phyloP scores from a whole-genome alignment of 2,888 invertebrate genomes.

The Eupithecia vulgata region DNA sequence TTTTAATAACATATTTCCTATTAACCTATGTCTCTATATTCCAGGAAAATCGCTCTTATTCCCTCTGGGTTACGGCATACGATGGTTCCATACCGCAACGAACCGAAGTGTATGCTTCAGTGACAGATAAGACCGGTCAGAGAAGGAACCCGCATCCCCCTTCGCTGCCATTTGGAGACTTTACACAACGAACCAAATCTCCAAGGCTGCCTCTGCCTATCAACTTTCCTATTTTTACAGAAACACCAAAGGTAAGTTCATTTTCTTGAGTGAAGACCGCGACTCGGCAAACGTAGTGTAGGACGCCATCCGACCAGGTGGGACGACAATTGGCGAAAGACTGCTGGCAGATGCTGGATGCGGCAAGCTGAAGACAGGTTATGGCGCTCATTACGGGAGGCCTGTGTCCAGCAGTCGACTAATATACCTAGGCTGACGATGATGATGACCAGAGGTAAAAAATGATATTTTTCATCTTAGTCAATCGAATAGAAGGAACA shows the following conservation, averaged over 20 bases:
- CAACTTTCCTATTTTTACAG: conserved; percentile 49
- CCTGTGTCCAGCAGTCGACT: too few species aligned
- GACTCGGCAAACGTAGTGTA: too few species aligned
- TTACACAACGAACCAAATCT: conserved; percentile 50
- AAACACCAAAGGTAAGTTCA: conserved; percentile 50
- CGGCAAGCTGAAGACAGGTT: too few species aligned
- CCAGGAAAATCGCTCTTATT: conserved; percentile 76
- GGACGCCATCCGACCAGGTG: too few species aligned
- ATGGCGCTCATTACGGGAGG: too few species aligned
- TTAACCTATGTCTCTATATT: conserved; percentile 44
- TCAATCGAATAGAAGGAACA: neutral
- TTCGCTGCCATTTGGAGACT: conserved; percentile 57
- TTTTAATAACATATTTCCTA: neutral
- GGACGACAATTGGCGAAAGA: too few species aligned
- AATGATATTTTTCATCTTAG: neutral
- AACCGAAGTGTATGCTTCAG: conserved; percentile 71
- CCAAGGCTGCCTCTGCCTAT: conserved; percentile 54
- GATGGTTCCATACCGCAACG: conserved; percentile 74
- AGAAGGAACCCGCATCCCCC: conserved; percentile 65
- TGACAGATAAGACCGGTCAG: conserved; percentile 66
- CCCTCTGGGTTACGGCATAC: conserved; percentile 74
- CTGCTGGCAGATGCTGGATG: too few species aligned
- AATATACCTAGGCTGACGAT: too few species aligned
- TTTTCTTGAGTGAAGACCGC: too few species aligned
- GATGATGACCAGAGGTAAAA: too few species aligned